These are phyloP conservation scores for Paramacrobiotus metropolitanus DNA, from an alignment of 1,140 invertebrate genomes.

Conservation along the genomic window DNA sequence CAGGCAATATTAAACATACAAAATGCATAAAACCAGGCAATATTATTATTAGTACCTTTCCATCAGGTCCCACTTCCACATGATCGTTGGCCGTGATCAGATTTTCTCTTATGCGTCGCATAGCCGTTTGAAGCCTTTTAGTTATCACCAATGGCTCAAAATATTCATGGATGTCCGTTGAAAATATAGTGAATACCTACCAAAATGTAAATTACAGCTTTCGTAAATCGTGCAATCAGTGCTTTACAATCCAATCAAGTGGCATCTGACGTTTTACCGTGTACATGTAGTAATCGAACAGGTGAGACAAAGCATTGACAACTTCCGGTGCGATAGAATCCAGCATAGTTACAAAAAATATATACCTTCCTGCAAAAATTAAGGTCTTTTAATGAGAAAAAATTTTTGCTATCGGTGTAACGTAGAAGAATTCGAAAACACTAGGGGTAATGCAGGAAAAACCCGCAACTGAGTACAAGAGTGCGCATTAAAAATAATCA, in stretches of 20 bases:
- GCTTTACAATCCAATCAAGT: slow-evolving; percentile 7
- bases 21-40: too few relatives aligned
- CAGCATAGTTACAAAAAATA: slow-evolving; percentile 75
- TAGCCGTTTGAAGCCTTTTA: not conserved
- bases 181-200: not conserved
- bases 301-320: slow-evolving; percentile 61
- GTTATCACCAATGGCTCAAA: not conserved
- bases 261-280: too few relatives aligned
- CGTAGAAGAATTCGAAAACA: too few relatives aligned
- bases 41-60: too few relatives aligned
- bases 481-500: too few relatives aligned
- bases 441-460: too few relatives aligned
- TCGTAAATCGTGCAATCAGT: too few relatives aligned
- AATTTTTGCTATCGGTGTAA: too few relatives aligned
- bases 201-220: too few relatives aligned
- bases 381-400: too few relatives aligned
- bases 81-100: not conserved
- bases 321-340: slow-evolving; percentile 76
- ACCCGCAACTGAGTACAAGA: too few relatives aligned
- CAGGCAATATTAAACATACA: too few relatives aligned
- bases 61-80: not conserved
- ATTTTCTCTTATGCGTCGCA: not conserved
- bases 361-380: slow-evolving; percentile 26
- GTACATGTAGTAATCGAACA: slow-evolving; percentile 86
- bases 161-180: not conserved